Conservation (phyloP, 2,888 invertebrate species). For the Parnassius apollo region DNA sequence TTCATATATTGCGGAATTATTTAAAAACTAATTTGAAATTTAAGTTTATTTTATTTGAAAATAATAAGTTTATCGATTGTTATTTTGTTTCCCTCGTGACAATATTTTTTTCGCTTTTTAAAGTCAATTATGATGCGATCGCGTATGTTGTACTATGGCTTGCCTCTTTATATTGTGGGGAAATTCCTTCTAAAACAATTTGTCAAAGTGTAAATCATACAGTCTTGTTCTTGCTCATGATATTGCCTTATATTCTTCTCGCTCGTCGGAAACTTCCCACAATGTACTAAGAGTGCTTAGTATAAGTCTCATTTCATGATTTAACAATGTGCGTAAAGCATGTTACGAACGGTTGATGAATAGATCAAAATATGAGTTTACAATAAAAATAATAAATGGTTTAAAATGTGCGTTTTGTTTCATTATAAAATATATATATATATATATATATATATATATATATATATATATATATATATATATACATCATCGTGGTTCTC, state of each 20-base stretch:
- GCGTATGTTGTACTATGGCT: constrained; percentile 44
- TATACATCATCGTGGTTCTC: too few relatives aligned
- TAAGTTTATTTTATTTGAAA: constrained; percentile 21
- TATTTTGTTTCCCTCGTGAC: constrained; percentile 34
- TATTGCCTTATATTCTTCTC: constrained; percentile 17
- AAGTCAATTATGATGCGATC: constrained; percentile 74
- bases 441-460: too few relatives aligned
- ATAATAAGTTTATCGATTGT: constrained; percentile 29
- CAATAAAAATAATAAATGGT: constrained; percentile 77
- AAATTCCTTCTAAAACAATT: neutral
- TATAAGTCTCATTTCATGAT: constrained; percentile 49
- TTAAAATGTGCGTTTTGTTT: constrained; percentile 44
- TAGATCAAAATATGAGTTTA: constrained; percentile 76
- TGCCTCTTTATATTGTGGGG: constrained; percentile 16
- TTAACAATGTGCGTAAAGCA: constrained; percentile 63
- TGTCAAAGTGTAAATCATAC: neutral
- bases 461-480: too few relatives aligned
- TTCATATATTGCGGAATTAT: neutral
- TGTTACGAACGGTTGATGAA: constrained; percentile 74
- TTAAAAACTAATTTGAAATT: constrained; percentile 26
- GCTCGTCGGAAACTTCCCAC: constrained; percentile 32
- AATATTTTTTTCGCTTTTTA: constrained; percentile 50
- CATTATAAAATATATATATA: constrained; percentile 14
- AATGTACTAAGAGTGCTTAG: constrained; percentile 42
- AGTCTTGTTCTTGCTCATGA: constrained; percentile 16